A percentile compares a stretch with the other conserved stretches of the same genome.
Conservation (phyloP, 2,797 vertebrate genomes). For the Lagodon rhomboides region DNA sequence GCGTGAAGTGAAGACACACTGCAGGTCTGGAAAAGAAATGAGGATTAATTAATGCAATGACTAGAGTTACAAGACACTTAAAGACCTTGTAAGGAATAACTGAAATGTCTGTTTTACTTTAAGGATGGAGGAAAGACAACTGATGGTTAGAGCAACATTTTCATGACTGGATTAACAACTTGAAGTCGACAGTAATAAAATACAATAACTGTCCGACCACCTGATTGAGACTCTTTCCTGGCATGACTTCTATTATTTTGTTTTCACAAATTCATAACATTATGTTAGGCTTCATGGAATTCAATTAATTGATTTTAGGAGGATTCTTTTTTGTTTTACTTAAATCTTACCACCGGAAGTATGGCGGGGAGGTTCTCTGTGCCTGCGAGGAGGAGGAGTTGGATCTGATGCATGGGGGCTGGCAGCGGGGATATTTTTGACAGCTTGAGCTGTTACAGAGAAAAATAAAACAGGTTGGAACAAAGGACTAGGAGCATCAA, state of each 20-base stretch:
- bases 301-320: constrained; percentile 9
- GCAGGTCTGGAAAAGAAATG: constrained; percentile 17
- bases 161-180: neutral
- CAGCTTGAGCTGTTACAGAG: neutral
- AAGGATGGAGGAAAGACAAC: neutral
- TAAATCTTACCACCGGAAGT: constrained; percentile 20
- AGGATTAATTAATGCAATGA: neutral
- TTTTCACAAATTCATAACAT: neutral
- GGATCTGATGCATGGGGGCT: neutral
- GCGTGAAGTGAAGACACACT: constrained; percentile 33
- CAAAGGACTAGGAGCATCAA: neutral
- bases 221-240: neutral
- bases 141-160: neutral
- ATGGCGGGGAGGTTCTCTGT: neutral
- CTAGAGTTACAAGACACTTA: neutral
- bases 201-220: neutral
- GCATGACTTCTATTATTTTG: neutral
- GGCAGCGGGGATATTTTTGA: neutral
- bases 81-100: neutral
- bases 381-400: neutral
- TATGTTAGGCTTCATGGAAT: neutral
- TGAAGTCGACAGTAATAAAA: neutral
- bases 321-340: neutral
- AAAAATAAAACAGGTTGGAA: neutral
- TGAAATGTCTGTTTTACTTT: neutral